Conservation (phyloP, 2,888 invertebrate species). For the Drosophila antonietae region DNA sequence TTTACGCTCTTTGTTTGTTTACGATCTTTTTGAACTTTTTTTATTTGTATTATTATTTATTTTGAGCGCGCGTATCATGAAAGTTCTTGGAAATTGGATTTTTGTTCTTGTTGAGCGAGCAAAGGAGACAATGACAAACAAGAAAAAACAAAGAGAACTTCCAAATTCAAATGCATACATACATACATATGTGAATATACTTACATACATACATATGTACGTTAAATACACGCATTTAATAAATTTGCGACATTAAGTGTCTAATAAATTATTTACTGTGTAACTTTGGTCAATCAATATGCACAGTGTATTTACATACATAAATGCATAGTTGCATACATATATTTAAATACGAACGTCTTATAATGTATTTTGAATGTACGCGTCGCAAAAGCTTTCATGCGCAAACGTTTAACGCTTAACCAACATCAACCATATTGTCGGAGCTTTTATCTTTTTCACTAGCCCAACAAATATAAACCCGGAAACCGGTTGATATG, state of each 20-base stretch:
- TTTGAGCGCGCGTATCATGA: neutral
- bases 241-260: neutral
- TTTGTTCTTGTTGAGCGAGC: slow-evolving; percentile 15
- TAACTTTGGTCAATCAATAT: too few species aligned
- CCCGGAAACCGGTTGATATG: slow-evolving; percentile 23
- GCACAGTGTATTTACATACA: too few species aligned
- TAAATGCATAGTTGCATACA: too few species aligned
- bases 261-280: neutral
- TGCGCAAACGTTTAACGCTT: neutral
- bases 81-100: slow-evolving; percentile 42
- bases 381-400: neutral
- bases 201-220: neutral
- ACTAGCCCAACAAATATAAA: neutral
- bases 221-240: neutral
- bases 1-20: slow-evolving; percentile 6
- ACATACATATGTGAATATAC: neutral
- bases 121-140: slow-evolving; percentile 4
- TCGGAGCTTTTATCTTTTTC: neutral
- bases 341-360: too few species aligned
- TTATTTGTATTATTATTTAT: neutral
- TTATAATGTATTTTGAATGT: neutral
- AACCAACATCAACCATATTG: neutral
- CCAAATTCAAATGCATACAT: neutral
- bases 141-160: slow-evolving; percentile 29
- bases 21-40: too few species aligned